Evolutionary conservation across 2,113 vertebrate genomes (phyloP).

Genomic region (Geothlypis trichas): DNA sequence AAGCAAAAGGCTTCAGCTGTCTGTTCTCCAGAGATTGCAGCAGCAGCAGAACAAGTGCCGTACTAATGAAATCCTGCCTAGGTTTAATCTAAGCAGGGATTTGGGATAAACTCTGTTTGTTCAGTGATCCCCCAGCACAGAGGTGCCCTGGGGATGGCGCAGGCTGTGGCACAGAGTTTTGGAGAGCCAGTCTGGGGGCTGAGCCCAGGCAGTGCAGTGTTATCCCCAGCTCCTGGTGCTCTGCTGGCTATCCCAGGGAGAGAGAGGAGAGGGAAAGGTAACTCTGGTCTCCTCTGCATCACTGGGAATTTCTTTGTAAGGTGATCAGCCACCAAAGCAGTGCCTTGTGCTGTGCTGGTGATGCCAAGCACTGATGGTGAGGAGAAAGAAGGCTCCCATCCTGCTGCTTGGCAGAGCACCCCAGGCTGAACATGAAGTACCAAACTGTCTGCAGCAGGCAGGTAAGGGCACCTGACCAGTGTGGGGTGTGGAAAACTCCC

Average conservation of each 20-base stretch:
- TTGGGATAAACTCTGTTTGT: constrained; percentile 18
- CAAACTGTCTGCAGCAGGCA: neutral
- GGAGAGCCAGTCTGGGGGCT: neutral
- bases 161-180: neutral
- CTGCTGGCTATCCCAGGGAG: neutral
- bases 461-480: neutral
- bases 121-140: neutral
- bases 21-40: constrained; percentile 2
- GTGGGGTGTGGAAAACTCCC: neutral
- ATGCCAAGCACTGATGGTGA: neutral
- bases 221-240: neutral
- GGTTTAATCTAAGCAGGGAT: neutral
- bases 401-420: neutral
- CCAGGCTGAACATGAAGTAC: rapidly evolving
- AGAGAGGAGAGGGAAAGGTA: neutral
- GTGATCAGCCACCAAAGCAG: neutral
- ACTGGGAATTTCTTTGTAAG: neutral
- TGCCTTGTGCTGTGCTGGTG: neutral
- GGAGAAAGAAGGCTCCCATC: neutral
- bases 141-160: neutral
- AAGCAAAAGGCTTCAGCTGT: constrained; percentile 15
- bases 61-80: constrained; percentile 33
- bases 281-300: neutral
- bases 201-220: neutral
- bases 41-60: neutral